Evolutionary conservation across 92 coral and sea anemone genomes (phyloP), one percentile per base, ranked within the genome.

Genomic region (Epizoanthus illoricatus): DNA sequence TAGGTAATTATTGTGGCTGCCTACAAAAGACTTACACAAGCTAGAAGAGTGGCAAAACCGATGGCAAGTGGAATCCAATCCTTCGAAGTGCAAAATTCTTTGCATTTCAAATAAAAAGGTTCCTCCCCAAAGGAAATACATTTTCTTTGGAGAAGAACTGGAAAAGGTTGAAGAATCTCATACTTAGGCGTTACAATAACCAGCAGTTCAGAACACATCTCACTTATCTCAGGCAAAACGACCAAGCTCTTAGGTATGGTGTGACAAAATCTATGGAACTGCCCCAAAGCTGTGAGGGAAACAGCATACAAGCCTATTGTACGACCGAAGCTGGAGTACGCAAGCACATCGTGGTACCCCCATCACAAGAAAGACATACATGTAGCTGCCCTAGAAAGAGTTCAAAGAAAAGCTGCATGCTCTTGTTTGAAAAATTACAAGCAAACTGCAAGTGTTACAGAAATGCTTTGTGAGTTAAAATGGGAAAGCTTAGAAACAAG

Each of bases 261-360:
- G 24, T 71, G n/a, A 72, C 28, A 49, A 40, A 74, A 84, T 20
- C 87, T 84, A 19, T 84, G 81, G 81, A 73, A 40, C 72, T 84
- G 87, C 56, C 87, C 81, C 33, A 83, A 69, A 60, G 56, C 58
- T 58, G 80, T 73, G 16, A 83, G 70, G 40, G 80, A 33, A 80
- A 62, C 41, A 63, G 84, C 84, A 3, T 80, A 80, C 39, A 80
- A 59, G 52, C 33, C 83, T 36, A 2, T 68, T 56, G 75, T 80
- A 18, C 67, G 67, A 76, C 85, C 76, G 18, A 81, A 68, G 59
- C 76, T 82, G 2, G 86, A 82, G 64, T 71, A 82, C 10, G 71
- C 86, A 10, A 42, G 86, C 49, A 80, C 80, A 1, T 81, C 87
- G 49, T 84, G 87, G 87, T 81, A 84, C 45, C 87, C 81, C 10